Evolutionary conservation across 2,888 invertebrate genomes (phyloP).

Genomic region (Neria commutata): DNA sequence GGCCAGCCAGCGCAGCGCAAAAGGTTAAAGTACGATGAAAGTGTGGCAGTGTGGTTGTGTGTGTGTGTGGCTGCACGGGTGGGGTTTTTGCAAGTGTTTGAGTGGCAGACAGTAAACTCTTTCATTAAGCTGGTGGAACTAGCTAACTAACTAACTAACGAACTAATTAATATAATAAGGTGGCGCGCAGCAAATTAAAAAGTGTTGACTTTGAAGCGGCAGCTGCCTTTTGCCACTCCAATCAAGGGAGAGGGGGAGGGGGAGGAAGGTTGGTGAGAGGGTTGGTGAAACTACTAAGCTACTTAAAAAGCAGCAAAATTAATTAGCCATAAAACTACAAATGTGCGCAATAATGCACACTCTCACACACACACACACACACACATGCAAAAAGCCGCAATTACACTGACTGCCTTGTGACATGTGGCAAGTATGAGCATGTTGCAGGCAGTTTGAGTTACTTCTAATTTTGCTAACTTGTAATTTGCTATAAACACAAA

Average conservation of each 20-base stretch:
- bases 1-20: too few species aligned
- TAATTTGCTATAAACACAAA: too few species aligned
- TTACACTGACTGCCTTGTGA: not conserved
- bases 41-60: too few species aligned
- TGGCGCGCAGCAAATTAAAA: slow-evolving; percentile 43
- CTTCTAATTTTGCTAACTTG: not conserved
- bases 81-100: too few species aligned
- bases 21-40: too few species aligned
- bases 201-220: slow-evolving; percentile 42
- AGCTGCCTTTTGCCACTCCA: not conserved
- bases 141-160: too few species aligned
- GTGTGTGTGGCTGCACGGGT: slow-evolving; percentile 22
- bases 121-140: slow-evolving; percentile 2
- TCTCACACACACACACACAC: not conserved
- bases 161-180: not conserved
- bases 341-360: not conserved
- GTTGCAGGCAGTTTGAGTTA: not conserved
- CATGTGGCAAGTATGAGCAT: not conserved
- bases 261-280: not conserved
- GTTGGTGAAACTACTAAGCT: not conserved
- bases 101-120: not conserved
- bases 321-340: slow-evolving; percentile 2
- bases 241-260: too few species aligned
- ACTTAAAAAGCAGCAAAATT: not conserved
- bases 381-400: not conserved